A percentile compares a stretch with the other conserved stretches of the same genome.
Evolutionary conservation across 2,797 vertebrate genomes (phyloP).

Genomic region (Pseudocheirus occidentalis): DNA sequence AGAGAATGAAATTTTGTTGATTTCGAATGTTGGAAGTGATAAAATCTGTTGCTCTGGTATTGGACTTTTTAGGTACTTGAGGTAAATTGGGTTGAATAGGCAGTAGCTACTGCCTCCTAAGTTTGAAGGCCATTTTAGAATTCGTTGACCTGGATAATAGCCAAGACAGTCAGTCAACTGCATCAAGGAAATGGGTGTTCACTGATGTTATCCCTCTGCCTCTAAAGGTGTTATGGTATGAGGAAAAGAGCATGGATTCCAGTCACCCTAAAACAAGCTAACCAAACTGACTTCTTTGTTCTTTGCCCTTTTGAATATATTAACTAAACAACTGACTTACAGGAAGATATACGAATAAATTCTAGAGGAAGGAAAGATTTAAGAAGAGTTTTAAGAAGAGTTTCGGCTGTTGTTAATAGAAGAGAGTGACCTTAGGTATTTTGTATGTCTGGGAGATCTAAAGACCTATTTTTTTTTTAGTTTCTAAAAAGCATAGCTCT

Average conservation of each 20-base stretch:
- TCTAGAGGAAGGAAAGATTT: neutral
- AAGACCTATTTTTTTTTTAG: neutral
- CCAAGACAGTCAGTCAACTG: neutral
- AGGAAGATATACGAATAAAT: neutral
- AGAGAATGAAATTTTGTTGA: neutral
- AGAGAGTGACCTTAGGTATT: neutral
- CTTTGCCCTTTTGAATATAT: neutral
- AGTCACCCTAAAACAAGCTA: neutral
- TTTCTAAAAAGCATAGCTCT: slow-evolving; percentile 6
- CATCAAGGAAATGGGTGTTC: neutral
- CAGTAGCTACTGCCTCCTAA: neutral
- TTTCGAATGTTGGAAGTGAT: neutral
- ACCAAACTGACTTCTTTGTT: neutral
- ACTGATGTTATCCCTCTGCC: neutral
- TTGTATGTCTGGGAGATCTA: neutral
- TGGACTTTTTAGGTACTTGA: neutral
- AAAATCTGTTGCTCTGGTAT: neutral
- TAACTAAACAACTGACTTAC: neutral
- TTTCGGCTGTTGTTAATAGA: neutral
- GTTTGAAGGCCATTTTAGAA: neutral
- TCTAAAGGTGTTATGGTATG: neutral
- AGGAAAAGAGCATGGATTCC: neutral
- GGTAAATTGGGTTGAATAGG: neutral
- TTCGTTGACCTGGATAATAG: neutral
- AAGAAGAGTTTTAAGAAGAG: neutral